Evolutionary conservation across 2,888 invertebrate genomes (phyloP), one percentile per base, ranked within the genome.

Genomic region (Piscicola geometra): DNA sequence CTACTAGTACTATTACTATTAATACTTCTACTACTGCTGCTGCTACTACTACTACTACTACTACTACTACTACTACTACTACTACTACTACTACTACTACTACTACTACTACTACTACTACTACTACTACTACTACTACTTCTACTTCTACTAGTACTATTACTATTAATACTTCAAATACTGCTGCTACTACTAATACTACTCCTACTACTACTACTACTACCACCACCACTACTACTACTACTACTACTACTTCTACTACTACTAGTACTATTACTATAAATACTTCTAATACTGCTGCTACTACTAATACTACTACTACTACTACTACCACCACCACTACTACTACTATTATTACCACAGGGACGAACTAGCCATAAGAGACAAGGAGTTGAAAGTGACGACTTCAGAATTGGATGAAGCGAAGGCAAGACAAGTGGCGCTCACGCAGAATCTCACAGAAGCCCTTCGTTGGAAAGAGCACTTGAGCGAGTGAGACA

Each of bases 41-140:
- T 33, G n/a, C 3, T 68, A 68, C 9, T 68, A 68, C 9, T 33
- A 68, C 3, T 68, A 68, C 9, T 68, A 68, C 5, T 33, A 68
- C 9, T 68, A 68, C 9, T 33, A 68, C 9, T 33, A 68, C 9
- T 68, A 68, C 9, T 68, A 68, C 9, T 68, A 68, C 9, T 68
- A 28, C 9, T 68, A 68, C 9, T 68, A 68, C 9, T 68, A 68
- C 9, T 68, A 68, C 9, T 68, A 68, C 9, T 68, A 68, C 9
- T 68, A 68, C 9, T 68, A 33, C 9, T 68, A 68, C 3, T 33
- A 68, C 3, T 33, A 68, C 9, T 33, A 33, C 9, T 33, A 33
- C 9, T 68, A 33, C 9, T 68, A 33, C 9, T 68, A 68, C 9
- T 68, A 33, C 9, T 28, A 33, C 9, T 68, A 33, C 9, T 68